phyloP scores from a whole-genome alignment of 23 tunicate genomes.

The Aplidium turbinatum region DNA sequence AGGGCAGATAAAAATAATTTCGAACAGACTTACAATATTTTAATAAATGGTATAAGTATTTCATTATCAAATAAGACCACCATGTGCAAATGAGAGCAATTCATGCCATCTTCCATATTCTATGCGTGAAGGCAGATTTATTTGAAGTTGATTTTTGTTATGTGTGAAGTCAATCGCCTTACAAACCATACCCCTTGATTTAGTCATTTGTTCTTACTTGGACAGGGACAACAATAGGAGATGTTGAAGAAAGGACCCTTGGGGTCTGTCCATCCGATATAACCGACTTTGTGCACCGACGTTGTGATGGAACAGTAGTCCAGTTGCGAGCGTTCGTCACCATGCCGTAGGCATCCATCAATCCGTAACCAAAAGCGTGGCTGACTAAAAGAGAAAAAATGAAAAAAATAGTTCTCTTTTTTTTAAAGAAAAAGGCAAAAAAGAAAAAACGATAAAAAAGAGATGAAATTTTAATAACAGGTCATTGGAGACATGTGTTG shows the following conservation, averaged over 20 bases:
- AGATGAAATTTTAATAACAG: neutral
- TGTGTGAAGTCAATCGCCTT: too few species aligned
- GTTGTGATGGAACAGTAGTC: constrained; percentile 73
- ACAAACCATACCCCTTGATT: too few species aligned
- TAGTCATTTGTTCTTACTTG: constrained; percentile 44
- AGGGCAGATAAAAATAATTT: too few species aligned
- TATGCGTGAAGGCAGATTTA: too few species aligned
- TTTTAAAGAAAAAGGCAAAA: neutral
- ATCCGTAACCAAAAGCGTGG: constrained; percentile 87
- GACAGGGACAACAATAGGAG: constrained; percentile 20
- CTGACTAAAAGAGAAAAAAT: constrained; percentile 50
- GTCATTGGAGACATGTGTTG: neutral
- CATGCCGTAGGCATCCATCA: constrained; percentile 97
- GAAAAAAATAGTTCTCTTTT: neutral
- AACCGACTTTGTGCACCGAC: constrained; percentile 57
- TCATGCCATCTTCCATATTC: too few species aligned
- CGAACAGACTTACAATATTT: too few species aligned
- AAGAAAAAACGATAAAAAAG: neutral
- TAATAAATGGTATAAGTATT: too few species aligned
- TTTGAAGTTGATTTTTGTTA: too few species aligned
- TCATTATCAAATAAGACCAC: too few species aligned
- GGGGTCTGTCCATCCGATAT: constrained; percentile 41
- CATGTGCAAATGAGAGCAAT: too few species aligned
- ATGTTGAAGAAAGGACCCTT: constrained; percentile 18
- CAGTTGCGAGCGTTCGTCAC: constrained; percentile 72